Base-by-base conservation (phyloP, 2,797 vertebrate genomes). In the Sciurus carolinensis region DNA sequence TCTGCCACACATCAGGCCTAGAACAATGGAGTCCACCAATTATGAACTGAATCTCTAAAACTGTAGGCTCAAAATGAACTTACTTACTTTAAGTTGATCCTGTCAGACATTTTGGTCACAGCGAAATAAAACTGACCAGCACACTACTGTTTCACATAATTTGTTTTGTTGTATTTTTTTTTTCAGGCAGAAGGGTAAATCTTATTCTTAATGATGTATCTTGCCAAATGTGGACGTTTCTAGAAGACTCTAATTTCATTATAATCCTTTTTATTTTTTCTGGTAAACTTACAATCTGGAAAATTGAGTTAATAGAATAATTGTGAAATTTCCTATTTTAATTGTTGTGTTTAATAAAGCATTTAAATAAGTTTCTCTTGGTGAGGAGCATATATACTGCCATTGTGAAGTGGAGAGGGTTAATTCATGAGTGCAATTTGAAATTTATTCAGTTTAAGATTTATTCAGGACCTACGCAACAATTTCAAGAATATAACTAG, bases 181-280 rank as follows among this genome's bases (percentile, higher is more conserved):
- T 92, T 89, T 94, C 18, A 66, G 76, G 15, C 7, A 72, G 44
- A 57, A 76, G 22, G 36, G 5, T 79, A 66, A 82, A 76, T 84
- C 17, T 14, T 30, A 7, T 77, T 54, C 67, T 30, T 95, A 50
- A 72, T 87, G 47, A 42, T 59, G 3, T 28, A 67, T 79, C 50
- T 72, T 92, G 54, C 15, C 36, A 93, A 84, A 76, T 73, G 26
- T 42, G 44, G 66, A 75, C 73, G 26, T 84, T 75, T 81, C 54
- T 57, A 80, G 28, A 95, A 94, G 30, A 90, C n/a, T 52, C 26
- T 42, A 59, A 77, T 72, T 82, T 92, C 73, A 96, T 87, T 87
- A 33, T 73, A 8, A 69, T 73, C 15, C 5, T 57, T 62, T 54
- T 26, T 9, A 18, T 87, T 85, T 84, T 42, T 24, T 47, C 14